phyloP scores from a whole-genome alignment of 2,113 vertebrate genomes.

The Trochalopteron elliotii region DNA sequence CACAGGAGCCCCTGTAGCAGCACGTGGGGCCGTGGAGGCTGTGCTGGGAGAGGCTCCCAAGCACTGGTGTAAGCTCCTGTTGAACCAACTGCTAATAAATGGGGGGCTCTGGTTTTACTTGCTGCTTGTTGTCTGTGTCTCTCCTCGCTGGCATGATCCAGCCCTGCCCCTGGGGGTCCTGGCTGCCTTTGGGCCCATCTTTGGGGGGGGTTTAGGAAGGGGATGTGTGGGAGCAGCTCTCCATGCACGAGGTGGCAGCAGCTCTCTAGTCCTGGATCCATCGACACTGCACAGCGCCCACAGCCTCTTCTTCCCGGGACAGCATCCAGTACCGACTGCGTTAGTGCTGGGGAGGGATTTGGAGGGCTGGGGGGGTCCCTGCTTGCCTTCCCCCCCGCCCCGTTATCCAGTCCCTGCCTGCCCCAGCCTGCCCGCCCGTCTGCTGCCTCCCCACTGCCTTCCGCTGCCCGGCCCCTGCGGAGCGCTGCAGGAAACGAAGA shows the following conservation, averaged over 20 bases:
- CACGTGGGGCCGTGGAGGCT: neutral
- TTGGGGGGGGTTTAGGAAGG: neutral
- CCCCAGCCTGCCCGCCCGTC: neutral
- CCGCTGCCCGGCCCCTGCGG: neutral
- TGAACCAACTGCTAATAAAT: constrained; percentile 79
- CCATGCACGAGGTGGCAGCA: constrained; percentile 53
- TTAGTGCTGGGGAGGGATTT: neutral
- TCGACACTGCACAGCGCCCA: accelerated
- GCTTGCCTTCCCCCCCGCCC: neutral
- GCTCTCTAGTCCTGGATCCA: neutral
- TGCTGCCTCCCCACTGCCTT: neutral
- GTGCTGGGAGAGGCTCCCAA: constrained; percentile 16
- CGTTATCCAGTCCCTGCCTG: neutral
- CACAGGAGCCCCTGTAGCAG: constrained; percentile 40
- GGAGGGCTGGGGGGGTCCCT: neutral
- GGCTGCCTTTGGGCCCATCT: neutral
- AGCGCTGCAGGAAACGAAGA: constrained; percentile 36
- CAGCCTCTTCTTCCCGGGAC: neutral
- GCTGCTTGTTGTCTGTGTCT: neutral
- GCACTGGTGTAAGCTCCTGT: constrained; percentile 53
- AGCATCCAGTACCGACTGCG: neutral
- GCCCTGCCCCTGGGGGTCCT: neutral
- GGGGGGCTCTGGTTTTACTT: constrained; percentile 72
- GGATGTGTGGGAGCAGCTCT: neutral
- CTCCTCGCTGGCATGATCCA: neutral